Base-by-base conservation (phyloP, 2,888 invertebrate species). In the Leptopterna dolabrata region DNA sequence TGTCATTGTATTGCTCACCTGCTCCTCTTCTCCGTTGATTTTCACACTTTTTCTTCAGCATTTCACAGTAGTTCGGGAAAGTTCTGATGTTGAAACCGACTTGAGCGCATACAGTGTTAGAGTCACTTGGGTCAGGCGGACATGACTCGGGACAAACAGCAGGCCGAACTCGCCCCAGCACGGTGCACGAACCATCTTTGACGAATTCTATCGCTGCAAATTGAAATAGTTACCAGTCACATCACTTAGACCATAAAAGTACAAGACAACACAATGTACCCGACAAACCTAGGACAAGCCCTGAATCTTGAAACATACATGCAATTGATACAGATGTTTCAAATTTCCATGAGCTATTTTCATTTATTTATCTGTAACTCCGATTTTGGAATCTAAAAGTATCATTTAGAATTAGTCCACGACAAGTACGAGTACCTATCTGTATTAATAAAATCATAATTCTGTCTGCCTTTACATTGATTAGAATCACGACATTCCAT, bases 161-260 rank as follows among this genome's bases (percentile, higher is more conserved):
- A 29, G 30, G 73, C n/a, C 7, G 63, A 63, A 24, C 1, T 63
- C 24, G 63, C 19, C 63, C 24, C 19, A 36, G 30, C n/a, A 73
- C 30, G 4, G 73, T 30, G 19, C 81, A 81, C 16, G 81, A 51
- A 29, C 81, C 81, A 29, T 81, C 81, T 55, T 47, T 55, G 2
- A 51, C 81, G 81, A 81, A 81, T 51, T 81, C 81, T 51, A 81
- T 81, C 2, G 55, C 81, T 81, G 81, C 4, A 43, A 78, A 36
- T 36, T 36, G 36, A 36, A 2, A 55, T 55, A 2, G 55, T 6
- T n/a, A 2, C 9, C 55, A 2, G n/a, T 55, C 9, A 47, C 47
- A 19, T 6, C 24, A 55, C 55, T 2, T 55, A 55, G 9, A 55
- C 2, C 24, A 6, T 55, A 6, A n/a, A 55, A 55, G 2, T 55